Percentiles rank a stretch among this genome's conserved stretches.
Conservation (phyloP, 92 coral and sea anemone genomes). For the Bergia sp. region DNA sequence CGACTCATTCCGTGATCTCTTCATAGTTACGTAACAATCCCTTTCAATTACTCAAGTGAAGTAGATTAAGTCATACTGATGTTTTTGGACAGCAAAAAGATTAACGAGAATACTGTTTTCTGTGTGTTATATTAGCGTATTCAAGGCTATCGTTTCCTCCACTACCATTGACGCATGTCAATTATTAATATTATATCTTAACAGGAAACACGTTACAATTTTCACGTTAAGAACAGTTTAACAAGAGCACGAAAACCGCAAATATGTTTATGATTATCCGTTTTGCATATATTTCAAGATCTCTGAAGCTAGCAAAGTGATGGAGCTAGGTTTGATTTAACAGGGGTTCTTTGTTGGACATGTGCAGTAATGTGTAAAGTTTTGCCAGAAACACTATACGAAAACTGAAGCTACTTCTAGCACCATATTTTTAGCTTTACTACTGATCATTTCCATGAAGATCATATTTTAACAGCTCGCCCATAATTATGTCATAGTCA, state of each 20-base stretch:
- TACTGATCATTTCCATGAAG: neutral
- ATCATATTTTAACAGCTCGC: neutral
- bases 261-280: neutral
- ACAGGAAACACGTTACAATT: conserved; percentile 18
- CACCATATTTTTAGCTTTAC: no score
- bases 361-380: neutral
- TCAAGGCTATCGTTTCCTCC: conserved; percentile 21
- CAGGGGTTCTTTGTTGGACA: neutral
- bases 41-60: neutral
- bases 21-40: neutral
- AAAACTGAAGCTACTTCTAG: neutral
- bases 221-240: conserved; percentile 2
- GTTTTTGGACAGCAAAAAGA: conserved; percentile 1
- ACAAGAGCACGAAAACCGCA: conserved; percentile 13
- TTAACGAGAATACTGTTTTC: conserved; percentile 10
- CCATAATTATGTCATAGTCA: no score
- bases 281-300: conserved; percentile 4
- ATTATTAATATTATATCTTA: neutral
- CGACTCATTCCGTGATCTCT: neutral
- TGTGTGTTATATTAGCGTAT: neutral
- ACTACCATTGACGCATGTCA: conserved; percentile 32
- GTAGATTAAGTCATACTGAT: conserved; percentile 16
- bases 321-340: neutral
- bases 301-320: neutral
- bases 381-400: neutral